These are phyloP conservation scores for Caenorhabditis imperialis DNA, from an alignment of 2,888 invertebrate species.

Conservation along the genomic window DNA sequence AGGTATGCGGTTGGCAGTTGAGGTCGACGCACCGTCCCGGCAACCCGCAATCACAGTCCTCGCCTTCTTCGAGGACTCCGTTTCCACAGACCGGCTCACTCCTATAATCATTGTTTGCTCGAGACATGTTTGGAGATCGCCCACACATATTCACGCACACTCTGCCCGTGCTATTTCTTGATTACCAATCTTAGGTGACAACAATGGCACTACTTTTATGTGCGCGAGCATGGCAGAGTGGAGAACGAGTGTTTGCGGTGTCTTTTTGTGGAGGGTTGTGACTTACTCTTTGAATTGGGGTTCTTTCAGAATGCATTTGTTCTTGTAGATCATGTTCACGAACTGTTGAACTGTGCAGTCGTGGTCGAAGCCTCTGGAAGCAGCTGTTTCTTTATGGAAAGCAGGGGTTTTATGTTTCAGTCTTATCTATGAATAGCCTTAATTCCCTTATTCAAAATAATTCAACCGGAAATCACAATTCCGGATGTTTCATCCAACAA, in stretches of 20 bases:
- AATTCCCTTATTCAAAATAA: no score
- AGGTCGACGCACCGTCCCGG: constrained; percentile 58
- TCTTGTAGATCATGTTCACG: constrained; percentile 72
- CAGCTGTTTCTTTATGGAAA: not conserved
- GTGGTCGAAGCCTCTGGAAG: constrained; percentile 76
- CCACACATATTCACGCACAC: constrained; percentile 36
- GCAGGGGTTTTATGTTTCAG: no score
- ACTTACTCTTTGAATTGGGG: constrained; percentile 37
- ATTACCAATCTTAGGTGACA: constrained; percentile 40
- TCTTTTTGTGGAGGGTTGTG: not conserved
- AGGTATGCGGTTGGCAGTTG: constrained; percentile 71
- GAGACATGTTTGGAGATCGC: constrained; percentile 28
- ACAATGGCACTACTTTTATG: constrained; percentile 36
- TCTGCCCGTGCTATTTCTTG: constrained; percentile 21
- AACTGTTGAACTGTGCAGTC: constrained; percentile 75
- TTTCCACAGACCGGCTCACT: constrained; percentile 71
- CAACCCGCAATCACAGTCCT: constrained; percentile 76
- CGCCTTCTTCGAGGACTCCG: constrained; percentile 70
- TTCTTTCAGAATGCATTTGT: constrained; percentile 65
- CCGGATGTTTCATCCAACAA: constrained; percentile 14
- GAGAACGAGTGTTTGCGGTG: not conserved
- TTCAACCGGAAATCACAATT: not conserved
- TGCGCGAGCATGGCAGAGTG: constrained; percentile 1
- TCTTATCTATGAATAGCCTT: no score
- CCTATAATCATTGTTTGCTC: constrained; percentile 51